Evolutionary conservation across 2,113 vertebrate genomes (phyloP).

Genomic region (Campylomormyrus numenius): DNA sequence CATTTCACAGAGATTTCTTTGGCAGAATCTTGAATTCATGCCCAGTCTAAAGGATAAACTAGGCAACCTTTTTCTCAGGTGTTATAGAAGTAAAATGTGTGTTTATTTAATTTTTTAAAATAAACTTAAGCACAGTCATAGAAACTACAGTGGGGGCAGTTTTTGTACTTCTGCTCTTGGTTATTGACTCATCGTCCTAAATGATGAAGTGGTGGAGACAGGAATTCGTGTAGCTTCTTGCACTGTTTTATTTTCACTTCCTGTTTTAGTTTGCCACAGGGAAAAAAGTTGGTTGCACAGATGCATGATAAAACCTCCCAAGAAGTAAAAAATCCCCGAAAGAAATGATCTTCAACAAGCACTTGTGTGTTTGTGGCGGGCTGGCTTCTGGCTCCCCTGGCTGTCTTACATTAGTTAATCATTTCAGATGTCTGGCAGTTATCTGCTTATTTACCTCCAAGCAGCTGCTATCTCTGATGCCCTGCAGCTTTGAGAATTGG

Average conservation of each 20-base stretch:
- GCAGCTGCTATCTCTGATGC: background rate
- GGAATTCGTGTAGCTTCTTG: background rate
- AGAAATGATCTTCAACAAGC: background rate
- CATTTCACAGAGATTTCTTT: constrained; percentile 23
- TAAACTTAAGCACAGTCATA: background rate
- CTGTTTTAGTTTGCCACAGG: background rate
- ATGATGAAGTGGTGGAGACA: background rate
- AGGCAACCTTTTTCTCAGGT: background rate
- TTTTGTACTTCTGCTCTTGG: background rate
- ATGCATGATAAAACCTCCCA: background rate
- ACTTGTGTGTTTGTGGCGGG: background rate
- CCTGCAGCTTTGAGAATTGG: background rate
- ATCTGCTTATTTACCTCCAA: background rate
- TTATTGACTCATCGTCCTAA: background rate
- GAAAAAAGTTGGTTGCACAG: background rate
- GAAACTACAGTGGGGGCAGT: background rate
- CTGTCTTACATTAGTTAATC: background rate
- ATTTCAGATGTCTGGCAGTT: background rate
- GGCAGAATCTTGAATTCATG: constrained; percentile 17
- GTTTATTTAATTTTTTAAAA: background rate
- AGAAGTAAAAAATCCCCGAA: background rate
- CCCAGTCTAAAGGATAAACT: constrained; percentile 6
- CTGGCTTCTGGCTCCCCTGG: background rate
- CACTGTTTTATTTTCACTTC: background rate
- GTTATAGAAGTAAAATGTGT: background rate